Conservation (phyloP, 2,797 vertebrate species). For the Lagorchestes hirsutus region DNA sequence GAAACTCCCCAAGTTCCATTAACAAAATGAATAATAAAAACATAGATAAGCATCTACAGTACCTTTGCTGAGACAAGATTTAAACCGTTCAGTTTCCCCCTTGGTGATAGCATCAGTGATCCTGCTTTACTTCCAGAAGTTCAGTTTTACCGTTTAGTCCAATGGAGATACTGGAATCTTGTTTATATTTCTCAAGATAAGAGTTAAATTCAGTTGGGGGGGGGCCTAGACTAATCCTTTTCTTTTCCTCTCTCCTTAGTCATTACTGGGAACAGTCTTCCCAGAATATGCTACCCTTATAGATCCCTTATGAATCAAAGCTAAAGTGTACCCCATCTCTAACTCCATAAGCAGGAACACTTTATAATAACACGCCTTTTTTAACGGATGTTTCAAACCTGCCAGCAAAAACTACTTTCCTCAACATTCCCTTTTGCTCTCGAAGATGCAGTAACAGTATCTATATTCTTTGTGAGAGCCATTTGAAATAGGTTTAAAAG, state of each 20-base stretch:
- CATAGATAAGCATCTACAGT: background rate
- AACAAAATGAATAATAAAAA: background rate
- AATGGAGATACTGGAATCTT: background rate
- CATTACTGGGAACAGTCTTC: background rate
- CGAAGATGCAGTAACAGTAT: background rate
- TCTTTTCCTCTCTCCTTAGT: background rate
- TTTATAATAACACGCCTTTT: background rate
- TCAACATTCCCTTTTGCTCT: background rate
- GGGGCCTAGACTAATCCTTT: background rate
- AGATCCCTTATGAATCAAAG: background rate
- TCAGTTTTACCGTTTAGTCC: background rate
- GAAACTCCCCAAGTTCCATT: background rate
- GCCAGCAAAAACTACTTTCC: background rate
- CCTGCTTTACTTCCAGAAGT: background rate
- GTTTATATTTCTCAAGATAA: background rate
- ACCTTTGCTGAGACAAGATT: background rate
- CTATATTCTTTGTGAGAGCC: no score
- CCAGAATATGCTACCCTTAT: background rate
- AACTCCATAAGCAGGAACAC: no score
- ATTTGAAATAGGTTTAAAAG: no score
- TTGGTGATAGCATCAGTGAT: background rate
- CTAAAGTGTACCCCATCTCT: background rate
- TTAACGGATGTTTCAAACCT: background rate
- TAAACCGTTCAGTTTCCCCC: background rate
- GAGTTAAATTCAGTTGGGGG: background rate